Conservation (phyloP, 2,113 vertebrate genomes). For the Pagrus major region DNA sequence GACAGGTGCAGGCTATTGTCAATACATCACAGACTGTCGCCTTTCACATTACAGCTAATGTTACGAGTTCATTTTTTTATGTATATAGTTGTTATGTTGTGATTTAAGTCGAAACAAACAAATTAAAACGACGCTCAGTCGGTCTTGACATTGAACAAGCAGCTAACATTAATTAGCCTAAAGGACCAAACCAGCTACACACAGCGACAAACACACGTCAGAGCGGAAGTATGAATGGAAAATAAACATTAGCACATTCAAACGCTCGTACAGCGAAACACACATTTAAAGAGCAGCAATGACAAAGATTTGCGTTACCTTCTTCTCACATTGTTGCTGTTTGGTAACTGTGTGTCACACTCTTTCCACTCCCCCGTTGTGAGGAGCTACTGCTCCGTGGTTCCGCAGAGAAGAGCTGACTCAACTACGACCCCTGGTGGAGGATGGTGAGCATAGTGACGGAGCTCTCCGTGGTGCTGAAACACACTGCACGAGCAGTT, state of each 20-base stretch:
- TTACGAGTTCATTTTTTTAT: too few relatives aligned
- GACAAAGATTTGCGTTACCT: conserved; percentile 44
- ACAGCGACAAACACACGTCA: neutral
- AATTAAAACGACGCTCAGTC: fast-evolving
- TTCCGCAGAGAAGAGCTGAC: conserved; percentile 53
- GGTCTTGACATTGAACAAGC: conserved; percentile 49
- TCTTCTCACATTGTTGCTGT: conserved; percentile 24
- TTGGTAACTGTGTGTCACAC: conserved; percentile 57
- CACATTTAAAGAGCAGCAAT: neutral
- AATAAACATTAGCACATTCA: neutral
- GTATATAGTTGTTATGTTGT: neutral
- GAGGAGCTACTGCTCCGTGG: neutral
- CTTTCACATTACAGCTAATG: neutral
- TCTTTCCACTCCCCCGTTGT: conserved; percentile 27
- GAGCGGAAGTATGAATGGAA: neutral
- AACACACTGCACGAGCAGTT: neutral
- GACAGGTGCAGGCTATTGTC: neutral
- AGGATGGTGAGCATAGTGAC: neutral
- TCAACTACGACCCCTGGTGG: conserved; percentile 68
- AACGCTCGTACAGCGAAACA: fast-evolving
- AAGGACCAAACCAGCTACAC: neutral
- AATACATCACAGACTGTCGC: neutral
- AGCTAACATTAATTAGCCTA: conserved; percentile 30
- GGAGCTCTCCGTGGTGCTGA: conserved; percentile 79
- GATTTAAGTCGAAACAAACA: neutral